Conservation (phyloP, 1,140 invertebrate genomes). For the Lucilia cuprina region DNA sequence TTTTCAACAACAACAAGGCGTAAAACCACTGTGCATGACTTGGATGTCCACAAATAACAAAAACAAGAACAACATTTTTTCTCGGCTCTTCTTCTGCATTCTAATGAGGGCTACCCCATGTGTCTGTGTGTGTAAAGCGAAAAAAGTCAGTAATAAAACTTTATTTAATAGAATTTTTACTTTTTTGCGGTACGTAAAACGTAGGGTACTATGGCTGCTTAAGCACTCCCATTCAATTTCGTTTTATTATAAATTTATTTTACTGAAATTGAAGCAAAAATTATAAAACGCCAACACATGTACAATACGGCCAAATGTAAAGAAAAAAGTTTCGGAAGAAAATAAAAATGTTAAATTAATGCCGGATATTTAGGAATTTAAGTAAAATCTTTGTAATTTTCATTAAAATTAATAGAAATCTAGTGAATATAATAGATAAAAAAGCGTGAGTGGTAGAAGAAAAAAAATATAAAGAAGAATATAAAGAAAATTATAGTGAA, state of each 20-base stretch:
- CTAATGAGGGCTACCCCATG: not conserved
- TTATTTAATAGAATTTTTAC: not conserved
- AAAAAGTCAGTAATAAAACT: not conserved
- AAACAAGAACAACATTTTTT: not conserved
- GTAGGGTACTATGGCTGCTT: constrained; percentile 25
- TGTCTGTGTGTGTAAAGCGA: not conserved
- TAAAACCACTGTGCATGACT: constrained; percentile 13
- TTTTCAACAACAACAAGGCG: not conserved
- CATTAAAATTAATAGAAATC: not conserved
- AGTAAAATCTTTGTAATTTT: not conserved
- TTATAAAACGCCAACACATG: constrained; percentile 26
- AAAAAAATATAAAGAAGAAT: not conserved
- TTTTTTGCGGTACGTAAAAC: not conserved
- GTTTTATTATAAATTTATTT: not conserved
- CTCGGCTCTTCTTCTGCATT: not conserved
- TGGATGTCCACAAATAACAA: not conserved
- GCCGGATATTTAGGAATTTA: not conserved
- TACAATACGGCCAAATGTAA: constrained; percentile 21
- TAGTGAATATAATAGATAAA: not conserved
- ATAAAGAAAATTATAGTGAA: not conserved
- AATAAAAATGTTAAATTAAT: not conserved
- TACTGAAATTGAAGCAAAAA: not conserved
- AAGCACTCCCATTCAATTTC: not conserved
- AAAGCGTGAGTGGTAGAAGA: not conserved
- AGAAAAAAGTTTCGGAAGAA: not conserved